Evolutionary conservation across 1,140 invertebrate species (phyloP), one percentile per base, ranked within the genome.

Genomic region (Caenorhabditis inopinata): DNA sequence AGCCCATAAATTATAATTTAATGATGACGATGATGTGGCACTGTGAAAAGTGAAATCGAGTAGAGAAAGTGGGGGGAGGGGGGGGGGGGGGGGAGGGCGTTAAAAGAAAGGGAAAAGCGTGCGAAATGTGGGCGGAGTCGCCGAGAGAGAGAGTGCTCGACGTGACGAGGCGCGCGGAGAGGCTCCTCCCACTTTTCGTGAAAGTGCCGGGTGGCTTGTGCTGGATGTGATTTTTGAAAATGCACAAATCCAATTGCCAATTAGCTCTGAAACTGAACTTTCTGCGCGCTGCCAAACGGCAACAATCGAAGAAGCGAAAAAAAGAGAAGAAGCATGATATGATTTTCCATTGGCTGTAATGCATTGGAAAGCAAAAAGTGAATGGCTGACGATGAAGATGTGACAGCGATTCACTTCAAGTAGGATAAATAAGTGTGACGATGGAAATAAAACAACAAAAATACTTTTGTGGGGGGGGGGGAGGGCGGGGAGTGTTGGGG

Each of bases 111-210:
- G 58, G 58, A 38, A 68, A 68, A 68, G 58, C 58, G 58, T 68
- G 58, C 58, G 58, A 68, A 68, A 68, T 68, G 58, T 68, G 58
- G 58, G 58, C 29, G 58, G 58, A 68, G 58, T 14, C 32, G 12
- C 38, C 14, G 38, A n/a, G 38, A 42, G 53, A 68, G 51, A 68
- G 58, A 68, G 32, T 21, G 58, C 11, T 38, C 32, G 3, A 68
- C 58, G 58, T 68, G 58, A 68, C 18, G 58, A 68, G 58, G 12
- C 12, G 16, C 14, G 32, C 27, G 58, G 35, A 32, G 9, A 32
- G 29, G 32, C 58, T 68, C 58, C 58, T 23, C 58, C 58, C 32
- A 38, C n/a, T 25, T 1, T 23, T 7, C 14, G 38, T 42, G 5
- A 7, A 14, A 7, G 5, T 42, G 5, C 14, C 14, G 38, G 14